Conservation (phyloP, 2,113 vertebrate genomes). For the Grallaria varia region DNA sequence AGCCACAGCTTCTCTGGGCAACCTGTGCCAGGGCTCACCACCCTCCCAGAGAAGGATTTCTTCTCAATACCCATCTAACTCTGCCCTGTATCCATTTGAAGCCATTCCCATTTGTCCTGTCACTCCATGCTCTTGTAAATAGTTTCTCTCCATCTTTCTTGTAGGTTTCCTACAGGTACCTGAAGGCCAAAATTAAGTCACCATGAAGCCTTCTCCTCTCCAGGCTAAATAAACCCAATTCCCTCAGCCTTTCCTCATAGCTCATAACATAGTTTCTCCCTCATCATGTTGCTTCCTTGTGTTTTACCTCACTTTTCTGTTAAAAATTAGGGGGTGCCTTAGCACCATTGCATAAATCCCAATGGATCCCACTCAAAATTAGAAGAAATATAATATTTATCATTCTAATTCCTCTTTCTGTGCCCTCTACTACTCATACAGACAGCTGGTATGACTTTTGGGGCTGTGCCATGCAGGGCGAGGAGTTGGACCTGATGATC, state of each 20-base stretch:
- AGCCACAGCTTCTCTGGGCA: background rate
- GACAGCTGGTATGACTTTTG: background rate
- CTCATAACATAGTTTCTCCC: background rate
- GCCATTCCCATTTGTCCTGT: background rate
- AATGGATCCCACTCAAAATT: background rate
- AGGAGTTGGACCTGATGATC: background rate
- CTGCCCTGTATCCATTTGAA: accelerated
- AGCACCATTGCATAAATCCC: background rate
- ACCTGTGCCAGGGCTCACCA: accelerated
- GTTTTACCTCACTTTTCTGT: background rate
- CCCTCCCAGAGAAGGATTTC: background rate
- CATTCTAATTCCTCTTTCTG: background rate
- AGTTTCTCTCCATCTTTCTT: background rate
- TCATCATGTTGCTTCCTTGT: background rate
- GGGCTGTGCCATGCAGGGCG: background rate
- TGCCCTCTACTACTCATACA: background rate
- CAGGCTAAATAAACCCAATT: background rate
- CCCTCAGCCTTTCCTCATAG: background rate
- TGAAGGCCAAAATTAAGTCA: background rate
- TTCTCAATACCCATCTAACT: background rate
- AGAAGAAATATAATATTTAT: background rate
- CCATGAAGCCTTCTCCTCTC: background rate
- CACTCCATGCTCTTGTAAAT: background rate
- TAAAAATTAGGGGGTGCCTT: background rate
- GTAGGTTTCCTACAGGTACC: background rate